Conservation (phyloP, 2,113 vertebrate species). For the Pygoscelis antarcticus region DNA sequence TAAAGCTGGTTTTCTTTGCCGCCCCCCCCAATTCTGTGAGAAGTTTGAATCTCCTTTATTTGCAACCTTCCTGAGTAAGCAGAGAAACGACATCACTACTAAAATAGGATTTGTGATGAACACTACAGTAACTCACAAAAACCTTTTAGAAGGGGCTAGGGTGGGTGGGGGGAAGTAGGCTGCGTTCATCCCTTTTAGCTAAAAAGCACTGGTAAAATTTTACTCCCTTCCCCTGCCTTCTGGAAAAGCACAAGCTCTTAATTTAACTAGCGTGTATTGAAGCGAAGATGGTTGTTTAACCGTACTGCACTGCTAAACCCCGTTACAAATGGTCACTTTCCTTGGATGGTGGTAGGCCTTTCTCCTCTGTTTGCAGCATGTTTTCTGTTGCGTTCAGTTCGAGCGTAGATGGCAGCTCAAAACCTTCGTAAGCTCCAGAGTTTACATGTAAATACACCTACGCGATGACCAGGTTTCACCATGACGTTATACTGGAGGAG, state of each 20-base stretch:
- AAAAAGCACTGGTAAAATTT: slow-evolving; percentile 17
- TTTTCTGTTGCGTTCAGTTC: not conserved
- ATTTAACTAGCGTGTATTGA: slow-evolving; percentile 28
- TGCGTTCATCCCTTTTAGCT: not conserved
- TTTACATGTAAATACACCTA: not conserved
- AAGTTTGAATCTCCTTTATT: slow-evolving; percentile 46
- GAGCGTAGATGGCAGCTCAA: slow-evolving; percentile 10
- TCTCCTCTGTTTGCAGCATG: slow-evolving; percentile 2
- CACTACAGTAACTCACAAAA: slow-evolving; percentile 19
- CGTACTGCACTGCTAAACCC: slow-evolving; percentile 33
- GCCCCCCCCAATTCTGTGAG: not conserved
- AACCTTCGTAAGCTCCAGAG: not conserved
- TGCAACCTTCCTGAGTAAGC: slow-evolving; percentile 46
- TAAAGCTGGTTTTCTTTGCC: slow-evolving; percentile 45
- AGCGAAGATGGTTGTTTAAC: slow-evolving; percentile 31
- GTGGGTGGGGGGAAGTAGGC: not conserved
- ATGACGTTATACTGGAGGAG: not conserved
- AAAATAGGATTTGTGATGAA: slow-evolving; percentile 31
- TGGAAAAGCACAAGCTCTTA: slow-evolving; percentile 78
- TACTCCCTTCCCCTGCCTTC: slow-evolving; percentile 36
- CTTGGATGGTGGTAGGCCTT: slow-evolving; percentile 15
- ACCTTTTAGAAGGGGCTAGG: not conserved
- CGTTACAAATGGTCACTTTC: not conserved
- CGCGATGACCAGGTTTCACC: not conserved
- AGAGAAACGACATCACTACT: slow-evolving; percentile 8